Base-by-base conservation (phyloP, 2,797 vertebrate genomes). In the Melanotaenia nigrans region DNA sequence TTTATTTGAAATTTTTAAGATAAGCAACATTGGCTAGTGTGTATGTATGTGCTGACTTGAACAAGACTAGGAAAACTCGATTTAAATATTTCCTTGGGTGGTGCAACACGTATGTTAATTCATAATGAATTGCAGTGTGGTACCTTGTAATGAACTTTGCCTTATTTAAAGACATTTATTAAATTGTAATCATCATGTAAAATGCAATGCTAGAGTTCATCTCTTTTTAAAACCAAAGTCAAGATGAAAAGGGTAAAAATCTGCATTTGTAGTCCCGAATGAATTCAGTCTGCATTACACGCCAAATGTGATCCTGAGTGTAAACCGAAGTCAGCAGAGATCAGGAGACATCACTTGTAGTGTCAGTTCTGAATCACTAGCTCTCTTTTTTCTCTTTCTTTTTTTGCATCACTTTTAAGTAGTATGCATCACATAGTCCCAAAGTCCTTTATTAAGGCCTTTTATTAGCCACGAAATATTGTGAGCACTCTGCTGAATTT, bases 81-180 rank as follows among this genome's bases (percentile, higher is more conserved):
- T 64, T 61, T 73, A 83, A 85, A 72, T 72, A 65, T 83, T 82
- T 89, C 77, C 80, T 87, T 70, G 65, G 74, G 56, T 68, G 82
- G 65, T 73, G 79, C 87, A 81, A 62, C 80, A 81, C 76, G 42
- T 45, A 77, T 10, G 86, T 86, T 91, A 87, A 85, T 91, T 91
- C 90, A 91, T 90, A 91, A 55, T 90, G 89, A 92, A 92, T 91
- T 92, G 82, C 85, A 88, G 71, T 75, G 81, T 82, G 84, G 85
- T 64, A 64, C 85, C 83, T 77, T 67, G 61, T 70, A 70, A 80
- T 88, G 77, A 86, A 78, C 47, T 73, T 89, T 89, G 87, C 89
- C 90, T 93, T 92, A 90, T 90, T 91, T 92, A 87, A 87, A 86
- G 66, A 87, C 73, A 74, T 84, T 78, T 69, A 79, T 84, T 81